These are phyloP conservation scores for Physeter macrocephalus DNA, from an alignment of 2,113 vertebrate genomes.

Conservation along the genomic window DNA sequence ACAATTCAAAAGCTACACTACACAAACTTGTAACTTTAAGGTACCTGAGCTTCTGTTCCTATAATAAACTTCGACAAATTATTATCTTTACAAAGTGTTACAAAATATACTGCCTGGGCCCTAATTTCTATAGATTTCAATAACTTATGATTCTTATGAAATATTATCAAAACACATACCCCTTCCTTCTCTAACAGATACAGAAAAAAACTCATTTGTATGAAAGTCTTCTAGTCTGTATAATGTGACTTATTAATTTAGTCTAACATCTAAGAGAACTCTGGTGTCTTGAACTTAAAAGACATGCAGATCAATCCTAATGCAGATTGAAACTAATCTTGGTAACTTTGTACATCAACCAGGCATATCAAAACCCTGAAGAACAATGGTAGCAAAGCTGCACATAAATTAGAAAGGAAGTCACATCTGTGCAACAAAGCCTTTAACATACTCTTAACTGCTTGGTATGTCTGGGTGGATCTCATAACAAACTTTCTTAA, in stretches of 20 bases:
- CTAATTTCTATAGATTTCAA: not conserved
- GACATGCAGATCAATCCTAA: not conserved
- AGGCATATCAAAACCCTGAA: not conserved
- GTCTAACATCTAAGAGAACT: not conserved
- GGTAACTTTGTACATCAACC: not conserved
- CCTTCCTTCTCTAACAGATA: not conserved
- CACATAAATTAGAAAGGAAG: not conserved
- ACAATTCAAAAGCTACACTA: not conserved
- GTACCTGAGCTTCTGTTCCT: not conserved
- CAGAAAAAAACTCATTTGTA: not conserved
- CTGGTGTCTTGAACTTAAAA: conserved; percentile 15
- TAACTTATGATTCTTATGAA: not conserved
- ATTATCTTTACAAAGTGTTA: not conserved
- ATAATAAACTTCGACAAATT: not conserved
- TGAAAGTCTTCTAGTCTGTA: not conserved
- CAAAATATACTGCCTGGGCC: not conserved
- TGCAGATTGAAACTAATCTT: not conserved
- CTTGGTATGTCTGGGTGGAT: not conserved
- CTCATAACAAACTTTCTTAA: not conserved
- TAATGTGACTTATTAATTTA: not conserved
- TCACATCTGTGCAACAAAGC: not conserved
- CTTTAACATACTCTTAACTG: not conserved
- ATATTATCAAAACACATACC: not conserved
- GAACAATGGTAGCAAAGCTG: not conserved
- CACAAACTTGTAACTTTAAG: not conserved